Conservation (phyloP, 2,113 vertebrate species). For the Speoplatyrhinus poulsoni region DNA sequence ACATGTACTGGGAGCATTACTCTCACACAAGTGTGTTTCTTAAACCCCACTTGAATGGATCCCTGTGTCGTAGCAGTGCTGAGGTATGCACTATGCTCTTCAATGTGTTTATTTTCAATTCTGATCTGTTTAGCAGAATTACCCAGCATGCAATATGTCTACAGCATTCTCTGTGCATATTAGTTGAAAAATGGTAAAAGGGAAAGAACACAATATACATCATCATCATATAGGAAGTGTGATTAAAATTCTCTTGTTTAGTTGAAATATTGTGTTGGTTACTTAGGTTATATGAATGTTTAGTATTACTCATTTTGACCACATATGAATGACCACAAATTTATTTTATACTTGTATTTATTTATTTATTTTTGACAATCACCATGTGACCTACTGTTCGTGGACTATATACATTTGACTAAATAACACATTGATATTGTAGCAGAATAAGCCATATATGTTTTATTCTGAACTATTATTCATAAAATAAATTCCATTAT, state of each 20-base stretch:
- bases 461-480: background rate
- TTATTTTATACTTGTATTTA: background rate
- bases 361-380: background rate
- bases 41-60: slow-evolving; percentile 5
- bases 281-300: slow-evolving; percentile 3
- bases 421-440: background rate
- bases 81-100: slow-evolving; percentile 27
- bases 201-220: slow-evolving; percentile 16
- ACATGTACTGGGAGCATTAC: slow-evolving; percentile 11
- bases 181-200: background rate
- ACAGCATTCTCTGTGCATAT: slow-evolving; percentile 2
- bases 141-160: slow-evolving; percentile 3
- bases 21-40: slow-evolving; percentile 17
- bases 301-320: slow-evolving; percentile 14
- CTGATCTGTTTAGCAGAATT: slow-evolving; percentile 22
- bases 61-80: background rate
- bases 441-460: background rate
- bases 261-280: slow-evolving; percentile 37
- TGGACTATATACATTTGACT: background rate
- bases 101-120: slow-evolving; percentile 39
- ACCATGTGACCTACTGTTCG: background rate
- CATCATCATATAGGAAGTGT: slow-evolving; percentile 14
- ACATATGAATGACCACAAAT: slow-evolving; percentile 11
- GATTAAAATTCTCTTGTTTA: slow-evolving; percentile 16
- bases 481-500: background rate